These are phyloP conservation scores for Pseudococcus longispinus DNA, from an alignment of 2,888 invertebrate genomes.

Conservation along the genomic window DNA sequence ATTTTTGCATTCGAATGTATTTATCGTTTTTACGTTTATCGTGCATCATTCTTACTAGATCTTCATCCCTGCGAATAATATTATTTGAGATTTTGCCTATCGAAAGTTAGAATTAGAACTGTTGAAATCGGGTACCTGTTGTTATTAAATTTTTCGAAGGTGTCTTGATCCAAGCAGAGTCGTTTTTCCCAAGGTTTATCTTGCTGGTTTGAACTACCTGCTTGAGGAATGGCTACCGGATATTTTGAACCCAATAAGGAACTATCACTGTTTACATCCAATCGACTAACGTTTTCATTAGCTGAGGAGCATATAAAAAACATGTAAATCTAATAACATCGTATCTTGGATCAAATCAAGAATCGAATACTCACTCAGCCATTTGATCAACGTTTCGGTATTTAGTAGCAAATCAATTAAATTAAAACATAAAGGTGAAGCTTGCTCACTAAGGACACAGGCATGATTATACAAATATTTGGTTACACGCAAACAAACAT, in stretches of 20 bases:
- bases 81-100: background rate
- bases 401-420: constrained; percentile 25
- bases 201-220: background rate
- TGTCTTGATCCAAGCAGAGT: background rate
- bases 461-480: constrained; percentile 24
- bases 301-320: background rate
- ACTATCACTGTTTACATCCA: background rate
- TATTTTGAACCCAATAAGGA: background rate
- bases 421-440: constrained; percentile 16
- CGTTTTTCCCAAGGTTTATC: constrained; percentile 4
- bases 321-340: background rate
- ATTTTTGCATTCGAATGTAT: constrained; percentile 23
- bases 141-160: background rate
- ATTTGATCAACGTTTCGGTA: constrained; percentile 39
- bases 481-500: constrained; percentile 40
- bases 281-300: constrained; percentile 33
- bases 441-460: background rate
- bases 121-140: background rate
- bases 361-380: constrained; percentile 26
- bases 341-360: background rate
- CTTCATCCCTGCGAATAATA: constrained; percentile 29
- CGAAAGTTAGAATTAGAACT: constrained; percentile 60
- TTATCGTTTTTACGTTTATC: constrained; percentile 43
- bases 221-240: background rate
- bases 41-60: constrained; percentile 7